Evolutionary conservation across 2,113 vertebrate genomes (phyloP).

Genomic region (Malaclemys terrapin): DNA sequence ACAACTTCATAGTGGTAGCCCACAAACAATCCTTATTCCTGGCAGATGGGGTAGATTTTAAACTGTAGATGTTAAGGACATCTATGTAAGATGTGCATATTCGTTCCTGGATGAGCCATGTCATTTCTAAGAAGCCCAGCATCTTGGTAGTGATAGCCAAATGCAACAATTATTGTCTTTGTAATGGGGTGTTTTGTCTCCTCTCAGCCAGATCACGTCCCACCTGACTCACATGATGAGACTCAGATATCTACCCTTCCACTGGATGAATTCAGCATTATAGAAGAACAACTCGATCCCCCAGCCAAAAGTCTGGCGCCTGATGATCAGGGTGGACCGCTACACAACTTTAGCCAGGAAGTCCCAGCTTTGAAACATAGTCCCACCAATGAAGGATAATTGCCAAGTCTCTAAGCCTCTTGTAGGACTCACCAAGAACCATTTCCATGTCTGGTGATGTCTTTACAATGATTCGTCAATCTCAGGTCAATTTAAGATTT

Average conservation of each 20-base stretch:
- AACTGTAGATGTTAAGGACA: not conserved
- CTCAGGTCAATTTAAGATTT: conserved; percentile 93
- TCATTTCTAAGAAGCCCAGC: not conserved
- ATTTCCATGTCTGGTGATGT: conserved; percentile 63
- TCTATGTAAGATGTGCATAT: not conserved
- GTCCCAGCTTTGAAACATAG: rapidly evolving
- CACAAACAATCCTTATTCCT: not conserved
- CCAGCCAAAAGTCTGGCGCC: conserved; percentile 36
- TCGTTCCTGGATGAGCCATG: not conserved
- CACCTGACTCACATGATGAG: conserved; percentile 68
- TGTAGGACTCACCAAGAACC: conserved; percentile 59
- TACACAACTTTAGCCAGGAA: not conserved
- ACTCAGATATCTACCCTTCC: conserved; percentile 87
- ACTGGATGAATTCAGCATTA: conserved; percentile 83
- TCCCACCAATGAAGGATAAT: conserved; percentile 72
- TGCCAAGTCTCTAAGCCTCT: conserved; percentile 43
- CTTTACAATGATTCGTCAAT: conserved; percentile 79
- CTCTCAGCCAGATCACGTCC: conserved; percentile 70
- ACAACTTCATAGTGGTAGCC: not conserved
- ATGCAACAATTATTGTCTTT: not conserved
- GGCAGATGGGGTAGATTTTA: not conserved
- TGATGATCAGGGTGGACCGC: not conserved
- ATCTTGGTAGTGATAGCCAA: not conserved
- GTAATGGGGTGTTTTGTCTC: not conserved
- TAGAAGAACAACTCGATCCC: conserved; percentile 76